A percentile compares a stretch with the other conserved stretches of the same genome.
Evolutionary conservation across 2,113 vertebrate genomes (phyloP).

Genomic region (Halichoerus grypus): DNA sequence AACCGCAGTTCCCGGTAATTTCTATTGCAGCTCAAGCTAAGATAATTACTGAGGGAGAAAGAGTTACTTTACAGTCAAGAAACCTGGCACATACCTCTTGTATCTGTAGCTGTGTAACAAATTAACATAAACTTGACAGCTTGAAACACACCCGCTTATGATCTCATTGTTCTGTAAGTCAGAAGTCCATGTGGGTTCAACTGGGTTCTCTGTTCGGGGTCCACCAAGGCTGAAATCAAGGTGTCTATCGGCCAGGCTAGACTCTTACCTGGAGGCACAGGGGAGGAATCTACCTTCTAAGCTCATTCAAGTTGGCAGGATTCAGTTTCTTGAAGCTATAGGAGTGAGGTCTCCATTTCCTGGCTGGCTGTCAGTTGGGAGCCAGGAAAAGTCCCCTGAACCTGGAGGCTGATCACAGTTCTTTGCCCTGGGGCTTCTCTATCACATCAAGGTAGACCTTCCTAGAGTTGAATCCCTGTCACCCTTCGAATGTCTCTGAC

Average conservation of each 20-base stretch:
- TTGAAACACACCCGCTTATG: not conserved
- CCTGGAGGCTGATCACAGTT: not conserved
- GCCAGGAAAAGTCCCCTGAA: not conserved
- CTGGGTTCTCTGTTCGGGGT: not conserved
- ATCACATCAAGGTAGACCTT: not conserved
- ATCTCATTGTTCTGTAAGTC: not conserved
- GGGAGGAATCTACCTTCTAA: not conserved
- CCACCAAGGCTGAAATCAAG: not conserved
- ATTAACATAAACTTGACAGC: not conserved
- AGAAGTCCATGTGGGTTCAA: not conserved
- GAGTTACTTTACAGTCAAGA: not conserved
- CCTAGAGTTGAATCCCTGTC: not conserved
- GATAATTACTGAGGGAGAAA: not conserved
- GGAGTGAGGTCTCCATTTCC: not conserved
- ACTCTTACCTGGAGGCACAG: not conserved
- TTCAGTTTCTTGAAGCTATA: not conserved
- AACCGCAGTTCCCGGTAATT: not conserved
- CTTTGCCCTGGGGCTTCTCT: not conserved
- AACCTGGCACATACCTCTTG: not conserved
- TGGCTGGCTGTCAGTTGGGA: not conserved
- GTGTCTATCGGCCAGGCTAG: not conserved
- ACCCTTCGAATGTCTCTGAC: not conserved
- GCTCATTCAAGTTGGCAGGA: not conserved
- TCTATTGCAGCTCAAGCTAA: not conserved
- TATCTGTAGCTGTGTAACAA: not conserved